phyloP scores from a whole-genome alignment of 2,888 invertebrate species.

The Aphelenchoides bicaudatus region DNA sequence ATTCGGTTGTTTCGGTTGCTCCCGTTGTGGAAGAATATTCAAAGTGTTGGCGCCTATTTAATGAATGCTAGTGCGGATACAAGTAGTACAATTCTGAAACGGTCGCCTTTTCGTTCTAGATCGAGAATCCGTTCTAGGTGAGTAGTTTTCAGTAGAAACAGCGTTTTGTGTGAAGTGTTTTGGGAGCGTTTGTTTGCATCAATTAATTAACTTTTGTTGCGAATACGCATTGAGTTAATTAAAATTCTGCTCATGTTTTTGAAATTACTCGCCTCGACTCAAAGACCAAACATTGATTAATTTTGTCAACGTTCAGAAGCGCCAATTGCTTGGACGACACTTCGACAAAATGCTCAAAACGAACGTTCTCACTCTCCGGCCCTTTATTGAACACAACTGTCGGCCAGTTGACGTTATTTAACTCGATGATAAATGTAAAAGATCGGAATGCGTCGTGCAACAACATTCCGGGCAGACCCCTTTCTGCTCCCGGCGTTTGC shows the following conservation, averaged over 20 bases:
- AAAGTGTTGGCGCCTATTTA: constrained; percentile 50
- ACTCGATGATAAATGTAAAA: constrained; percentile 1
- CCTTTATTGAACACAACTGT: background rate
- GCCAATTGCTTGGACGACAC: constrained; percentile 10
- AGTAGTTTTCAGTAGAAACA: constrained; percentile 10
- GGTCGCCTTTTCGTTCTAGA: constrained; percentile 48
- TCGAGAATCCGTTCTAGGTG: constrained; percentile 48
- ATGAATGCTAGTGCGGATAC: constrained; percentile 50
- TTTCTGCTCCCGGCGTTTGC: background rate
- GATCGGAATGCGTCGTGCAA: background rate
- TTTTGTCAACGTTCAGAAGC: constrained; percentile 3
- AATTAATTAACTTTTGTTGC: too few species aligned
- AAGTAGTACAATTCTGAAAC: constrained; percentile 40
- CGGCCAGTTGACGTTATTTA: background rate
- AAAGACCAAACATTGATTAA: too few species aligned
- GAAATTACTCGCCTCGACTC: too few species aligned
- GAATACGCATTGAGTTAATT: too few species aligned
- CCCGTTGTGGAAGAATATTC: constrained; percentile 53
- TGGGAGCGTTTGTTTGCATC: too few species aligned
- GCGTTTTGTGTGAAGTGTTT: too few species aligned
- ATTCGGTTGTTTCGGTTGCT: constrained; percentile 22
- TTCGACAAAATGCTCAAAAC: background rate
- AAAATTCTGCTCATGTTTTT: too few species aligned
- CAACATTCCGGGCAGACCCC: background rate
- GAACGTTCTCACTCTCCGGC: constrained; percentile 5